Conservation (phyloP, 2,797 vertebrate genomes). For the Phalanger gymnotis region DNA sequence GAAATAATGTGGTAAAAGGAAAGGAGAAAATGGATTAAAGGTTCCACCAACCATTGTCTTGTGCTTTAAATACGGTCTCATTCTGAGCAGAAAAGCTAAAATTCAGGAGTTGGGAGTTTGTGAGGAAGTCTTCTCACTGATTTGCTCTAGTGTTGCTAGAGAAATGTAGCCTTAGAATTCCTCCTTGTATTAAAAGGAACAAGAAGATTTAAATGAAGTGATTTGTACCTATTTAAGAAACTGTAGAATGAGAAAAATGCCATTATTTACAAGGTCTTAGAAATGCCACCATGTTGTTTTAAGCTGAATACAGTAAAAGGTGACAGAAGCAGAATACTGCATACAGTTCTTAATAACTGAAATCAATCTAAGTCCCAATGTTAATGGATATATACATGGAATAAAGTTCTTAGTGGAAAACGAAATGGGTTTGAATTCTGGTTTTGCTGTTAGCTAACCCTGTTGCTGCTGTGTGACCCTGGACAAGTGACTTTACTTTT, state of each 20-base stretch:
- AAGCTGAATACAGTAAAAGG: neutral
- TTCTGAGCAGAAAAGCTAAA: neutral
- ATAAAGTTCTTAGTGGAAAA: neutral
- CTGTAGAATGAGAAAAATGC: neutral
- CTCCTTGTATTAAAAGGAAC: neutral
- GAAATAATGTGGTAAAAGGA: neutral
- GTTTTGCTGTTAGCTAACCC: neutral
- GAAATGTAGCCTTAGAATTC: neutral
- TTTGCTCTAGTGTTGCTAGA: neutral
- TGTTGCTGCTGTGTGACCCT: neutral
- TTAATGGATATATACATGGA: neutral
- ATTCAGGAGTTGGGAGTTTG: neutral
- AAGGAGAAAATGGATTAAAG: neutral
- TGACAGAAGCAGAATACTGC: neutral
- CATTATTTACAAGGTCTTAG: neutral
- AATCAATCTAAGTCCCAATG: neutral
- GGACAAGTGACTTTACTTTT: neutral
- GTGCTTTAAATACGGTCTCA: constrained; percentile 7
- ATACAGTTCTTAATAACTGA: neutral
- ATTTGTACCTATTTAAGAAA: constrained; percentile 3
- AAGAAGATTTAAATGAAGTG: neutral
- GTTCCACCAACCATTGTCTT: neutral
- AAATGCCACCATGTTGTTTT: neutral
- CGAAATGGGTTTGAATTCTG: neutral
- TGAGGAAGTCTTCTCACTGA: neutral